Conservation (phyloP, 2,888 invertebrate genomes). For the Notodonta ziczac region DNA sequence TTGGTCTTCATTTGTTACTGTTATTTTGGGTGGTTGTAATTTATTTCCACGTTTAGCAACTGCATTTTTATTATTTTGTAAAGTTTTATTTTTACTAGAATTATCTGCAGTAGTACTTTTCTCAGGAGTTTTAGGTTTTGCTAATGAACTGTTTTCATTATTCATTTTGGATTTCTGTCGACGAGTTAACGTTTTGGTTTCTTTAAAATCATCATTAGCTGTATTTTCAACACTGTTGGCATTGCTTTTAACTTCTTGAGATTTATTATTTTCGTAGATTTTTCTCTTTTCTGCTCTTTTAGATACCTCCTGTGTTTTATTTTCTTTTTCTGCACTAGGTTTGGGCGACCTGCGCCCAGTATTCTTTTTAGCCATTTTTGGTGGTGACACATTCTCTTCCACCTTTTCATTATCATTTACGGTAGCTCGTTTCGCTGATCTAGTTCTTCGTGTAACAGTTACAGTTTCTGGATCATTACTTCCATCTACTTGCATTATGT, state of each 20-base stretch:
- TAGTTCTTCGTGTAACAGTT: conserved; percentile 38
- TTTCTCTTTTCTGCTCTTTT: conserved; percentile 10
- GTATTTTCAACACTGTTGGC: not conserved
- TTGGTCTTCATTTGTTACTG: conserved; percentile 49
- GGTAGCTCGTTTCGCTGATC: conserved; percentile 50
- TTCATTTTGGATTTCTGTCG: conserved; percentile 17
- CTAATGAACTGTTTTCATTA: conserved; percentile 15
- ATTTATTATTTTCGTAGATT: conserved; percentile 7
- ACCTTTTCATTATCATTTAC: conserved; percentile 33
- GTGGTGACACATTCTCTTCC: conserved; percentile 61
- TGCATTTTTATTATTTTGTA: conserved; percentile 22
- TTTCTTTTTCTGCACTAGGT: conserved; percentile 14
- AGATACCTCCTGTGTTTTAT: conserved; percentile 1
- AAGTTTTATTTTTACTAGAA: conserved; percentile 14
- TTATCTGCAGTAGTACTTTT: conserved; percentile 15
- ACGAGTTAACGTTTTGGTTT: conserved; percentile 7
- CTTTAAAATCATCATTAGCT: not conserved
- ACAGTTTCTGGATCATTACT: conserved; percentile 42
- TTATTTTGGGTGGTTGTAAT: conserved; percentile 50
- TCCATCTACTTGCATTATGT: conserved; percentile 68
- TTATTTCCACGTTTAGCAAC: conserved; percentile 16
- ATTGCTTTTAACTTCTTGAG: conserved; percentile 5
- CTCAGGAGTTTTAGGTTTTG: conserved; percentile 17
- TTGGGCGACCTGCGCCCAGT: conserved; percentile 15
- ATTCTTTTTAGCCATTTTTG: conserved; percentile 57